Percentiles rank a stretch among this genome's conserved stretches.
Conservation (phyloP, 2,888 invertebrate genomes). For the Elmis aenea region DNA sequence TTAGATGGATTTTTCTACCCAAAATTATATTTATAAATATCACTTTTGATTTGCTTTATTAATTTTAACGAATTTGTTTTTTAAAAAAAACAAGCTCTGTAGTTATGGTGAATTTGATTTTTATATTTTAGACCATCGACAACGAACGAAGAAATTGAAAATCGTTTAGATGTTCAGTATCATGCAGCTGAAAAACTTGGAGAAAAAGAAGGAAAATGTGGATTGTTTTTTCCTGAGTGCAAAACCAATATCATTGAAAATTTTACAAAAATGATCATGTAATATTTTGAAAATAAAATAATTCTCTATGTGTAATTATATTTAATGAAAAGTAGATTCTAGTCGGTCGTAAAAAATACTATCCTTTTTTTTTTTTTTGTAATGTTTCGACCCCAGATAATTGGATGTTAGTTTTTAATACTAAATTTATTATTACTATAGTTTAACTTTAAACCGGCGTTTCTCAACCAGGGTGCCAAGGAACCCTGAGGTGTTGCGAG, state of each 20-base stretch:
- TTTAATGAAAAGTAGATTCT: no score
- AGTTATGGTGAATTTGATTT: not conserved
- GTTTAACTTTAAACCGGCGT: no score
- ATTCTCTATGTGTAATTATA: no score
- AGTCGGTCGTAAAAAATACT: no score
- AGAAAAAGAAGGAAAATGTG: conserved; percentile 51
- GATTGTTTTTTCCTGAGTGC: conserved; percentile 60
- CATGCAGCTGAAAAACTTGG: conserved; percentile 68
- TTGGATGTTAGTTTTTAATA: no score
- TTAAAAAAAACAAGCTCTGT: not conserved
- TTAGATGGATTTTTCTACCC: no score
- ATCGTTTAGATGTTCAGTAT: conserved; percentile 67
- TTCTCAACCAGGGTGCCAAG: no score
- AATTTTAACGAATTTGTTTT: not conserved
- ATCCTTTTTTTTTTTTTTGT: no score
- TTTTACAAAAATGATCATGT: conserved; percentile 46
- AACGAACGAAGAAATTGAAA: conserved; percentile 59
- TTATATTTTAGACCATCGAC: conserved; percentile 59
- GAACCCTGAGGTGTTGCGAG: no score
- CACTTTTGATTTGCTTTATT: not conserved
- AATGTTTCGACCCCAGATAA: no score
- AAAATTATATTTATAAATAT: no score
- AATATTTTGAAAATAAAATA: conserved; percentile 2
- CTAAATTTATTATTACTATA: no score
- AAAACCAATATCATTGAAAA: conserved; percentile 53